Evolutionary conservation across 2,888 invertebrate genomes (phyloP), one percentile per base, ranked within the genome.

Genomic region (Conomelus anceps): DNA sequence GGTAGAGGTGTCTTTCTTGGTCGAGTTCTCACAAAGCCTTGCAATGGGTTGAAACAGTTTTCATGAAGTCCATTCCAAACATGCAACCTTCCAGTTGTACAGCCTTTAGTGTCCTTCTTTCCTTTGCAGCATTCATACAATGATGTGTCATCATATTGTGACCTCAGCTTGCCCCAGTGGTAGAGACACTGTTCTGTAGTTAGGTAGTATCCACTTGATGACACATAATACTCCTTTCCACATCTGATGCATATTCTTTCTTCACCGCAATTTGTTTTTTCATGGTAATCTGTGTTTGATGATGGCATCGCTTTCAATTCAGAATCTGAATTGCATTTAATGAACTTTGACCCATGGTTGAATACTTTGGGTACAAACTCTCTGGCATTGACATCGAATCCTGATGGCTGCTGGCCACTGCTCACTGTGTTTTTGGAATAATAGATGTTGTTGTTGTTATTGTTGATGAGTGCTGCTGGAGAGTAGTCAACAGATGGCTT

Each of bases 111-210:
- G 11, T 94, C 93, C 22, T 93, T 92, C 0, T 93, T 92, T 22
- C 93, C 93, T 11, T 94, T 93, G 92, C 97, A 97, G 92, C 97
- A 97, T 11, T 94, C 94, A 93, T 96, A 96, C 20, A 90, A 90
- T 4, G 91, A 89, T 20, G 89, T 90, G 22, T 88, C 86, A 13
- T 90, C 89, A 86, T 90, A 92, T 89, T 93, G 94, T n/a, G 88
- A 86, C 92, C 94, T 95, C n/a, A 96, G 93, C 92, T 97, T 96
- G 23, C 98, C 99, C 96, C 97, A 98, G 93, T 99, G 99, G 93
- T 98, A 97, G 22, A 94, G 92, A 93, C 99, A 99, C 89, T 95
- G 94, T 91, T 97, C 97, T 86, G 95, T 94, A 3, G 95, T 95
- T 23, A 96, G 93, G 93, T 97, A 97, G 92, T 96, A 95, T 29